Evolutionary conservation across 2,888 invertebrate species (phyloP).

Genomic region (Amphimallon solstitiale): DNA sequence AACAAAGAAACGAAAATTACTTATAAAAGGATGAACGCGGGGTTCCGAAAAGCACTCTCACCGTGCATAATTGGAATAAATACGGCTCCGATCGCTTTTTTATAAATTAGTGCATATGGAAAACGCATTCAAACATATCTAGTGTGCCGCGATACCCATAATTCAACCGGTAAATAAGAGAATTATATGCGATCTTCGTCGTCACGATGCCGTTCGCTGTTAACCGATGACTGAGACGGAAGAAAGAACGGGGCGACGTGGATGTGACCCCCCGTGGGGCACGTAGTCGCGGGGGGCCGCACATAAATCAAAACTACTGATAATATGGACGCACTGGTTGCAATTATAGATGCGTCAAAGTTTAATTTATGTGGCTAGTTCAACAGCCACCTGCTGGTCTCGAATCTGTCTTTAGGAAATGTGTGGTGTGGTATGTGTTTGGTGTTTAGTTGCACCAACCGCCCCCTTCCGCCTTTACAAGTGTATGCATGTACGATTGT

Average conservation of each 20-base stretch:
- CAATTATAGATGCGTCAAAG: slow-evolving; percentile 63
- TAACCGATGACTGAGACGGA: slow-evolving; percentile 26
- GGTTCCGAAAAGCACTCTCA: slow-evolving; percentile 18
- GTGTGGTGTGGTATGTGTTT: slow-evolving; percentile 16
- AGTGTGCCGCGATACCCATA: slow-evolving; percentile 36
- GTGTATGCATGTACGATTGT: no score
- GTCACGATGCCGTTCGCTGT: not conserved
- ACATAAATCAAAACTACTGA: slow-evolving; percentile 63
- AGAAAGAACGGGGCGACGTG: slow-evolving; percentile 51
- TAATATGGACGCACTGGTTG: slow-evolving; percentile 58
- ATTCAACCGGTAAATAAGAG: slow-evolving; percentile 36
- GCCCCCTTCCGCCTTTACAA: no score
- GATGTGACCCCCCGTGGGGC: slow-evolving; percentile 55
- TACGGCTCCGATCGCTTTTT: slow-evolving; percentile 50
- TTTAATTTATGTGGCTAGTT: slow-evolving; percentile 59
- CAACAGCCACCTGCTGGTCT: slow-evolving; percentile 45
- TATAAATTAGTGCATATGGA: slow-evolving; percentile 56
- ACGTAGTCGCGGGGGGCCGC: slow-evolving; percentile 56
- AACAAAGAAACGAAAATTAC: slow-evolving; percentile 12
- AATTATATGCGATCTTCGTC: slow-evolving; percentile 18
- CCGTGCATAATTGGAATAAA: slow-evolving; percentile 53
- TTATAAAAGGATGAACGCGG: not conserved
- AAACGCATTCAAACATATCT: slow-evolving; percentile 50
- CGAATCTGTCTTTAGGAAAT: slow-evolving; percentile 19
- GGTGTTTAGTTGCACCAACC: not conserved